phyloP scores from a whole-genome alignment of 2,888 invertebrate species.

The Ochropleura plecta region DNA sequence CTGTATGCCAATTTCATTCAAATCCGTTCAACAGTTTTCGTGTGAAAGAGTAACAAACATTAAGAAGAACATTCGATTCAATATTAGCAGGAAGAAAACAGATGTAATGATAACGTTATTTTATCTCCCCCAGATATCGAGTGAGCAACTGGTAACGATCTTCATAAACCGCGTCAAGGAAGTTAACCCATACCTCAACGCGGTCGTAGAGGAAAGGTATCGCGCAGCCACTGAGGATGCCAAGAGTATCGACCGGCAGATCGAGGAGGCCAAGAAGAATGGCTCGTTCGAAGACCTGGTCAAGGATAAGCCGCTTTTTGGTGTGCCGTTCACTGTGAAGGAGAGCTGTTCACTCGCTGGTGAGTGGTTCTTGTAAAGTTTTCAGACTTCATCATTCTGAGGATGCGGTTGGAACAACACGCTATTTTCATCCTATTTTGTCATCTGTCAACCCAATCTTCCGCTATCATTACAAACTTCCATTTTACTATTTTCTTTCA shows the following conservation, averaged over 20 bases:
- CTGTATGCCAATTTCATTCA: too few species aligned
- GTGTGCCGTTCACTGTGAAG: constrained; percentile 95
- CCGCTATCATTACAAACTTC: neutral
- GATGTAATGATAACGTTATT: neutral
- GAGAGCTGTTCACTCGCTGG: constrained; percentile 94
- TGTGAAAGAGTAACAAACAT: too few species aligned
- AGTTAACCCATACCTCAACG: constrained; percentile 93
- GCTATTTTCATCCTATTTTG: neutral
- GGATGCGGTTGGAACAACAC: neutral
- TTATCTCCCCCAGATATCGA: constrained; percentile 86
- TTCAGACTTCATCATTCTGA: neutral
- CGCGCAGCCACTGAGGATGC: constrained; percentile 92
- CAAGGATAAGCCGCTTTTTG: constrained; percentile 92
- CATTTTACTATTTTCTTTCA: neutral
- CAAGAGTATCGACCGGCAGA: constrained; percentile 87
- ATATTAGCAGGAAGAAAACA: neutral
- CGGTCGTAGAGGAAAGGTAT: constrained; percentile 92
- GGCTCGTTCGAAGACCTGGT: constrained; percentile 82
- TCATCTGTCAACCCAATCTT: neutral
- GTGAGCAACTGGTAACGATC: constrained; percentile 90
- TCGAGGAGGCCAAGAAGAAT: constrained; percentile 72
- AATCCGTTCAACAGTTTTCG: too few species aligned
- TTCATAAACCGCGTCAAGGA: constrained; percentile 92
- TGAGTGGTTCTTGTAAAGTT: constrained; percentile 72
- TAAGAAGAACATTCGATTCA: too few species aligned